Percentiles rank a stretch among this genome's conserved stretches.
These are phyloP conservation scores for Cremastobaeus sp. DNA, from an alignment of 2,888 invertebrate genomes.

Conservation along the genomic window DNA sequence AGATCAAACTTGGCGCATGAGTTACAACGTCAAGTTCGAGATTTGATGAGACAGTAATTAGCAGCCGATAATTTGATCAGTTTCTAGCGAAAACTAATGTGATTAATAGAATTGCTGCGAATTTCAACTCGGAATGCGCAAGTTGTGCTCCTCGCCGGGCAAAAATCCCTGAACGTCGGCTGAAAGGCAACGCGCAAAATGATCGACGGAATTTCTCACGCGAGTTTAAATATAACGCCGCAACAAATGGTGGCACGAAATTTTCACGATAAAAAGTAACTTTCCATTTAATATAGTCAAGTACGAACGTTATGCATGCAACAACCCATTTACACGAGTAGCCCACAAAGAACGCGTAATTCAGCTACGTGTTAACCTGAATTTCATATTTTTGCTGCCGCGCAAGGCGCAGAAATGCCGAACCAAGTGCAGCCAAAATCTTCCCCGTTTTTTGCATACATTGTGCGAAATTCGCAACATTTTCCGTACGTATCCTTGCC, in stretches of 20 bases:
- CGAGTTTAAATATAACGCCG: constrained; percentile 8
- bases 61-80: too few species aligned
- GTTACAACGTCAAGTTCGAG: too few species aligned
- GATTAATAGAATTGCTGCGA: too few species aligned
- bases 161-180: too few species aligned
- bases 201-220: constrained; percentile 5
- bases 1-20: too few species aligned
- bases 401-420: constrained; percentile 1
- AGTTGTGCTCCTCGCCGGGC: too few species aligned
- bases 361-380: constrained; percentile 51
- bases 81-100: too few species aligned
- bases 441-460: too few species aligned
- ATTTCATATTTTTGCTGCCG: constrained; percentile 35
- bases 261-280: constrained; percentile 41
- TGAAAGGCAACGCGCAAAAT: too few species aligned
- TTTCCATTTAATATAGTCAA: constrained; percentile 45
- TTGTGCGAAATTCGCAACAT: too few species aligned
- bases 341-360: constrained; percentile 50
- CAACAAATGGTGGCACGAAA: constrained; percentile 7
- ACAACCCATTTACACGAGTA: constrained; percentile 44
- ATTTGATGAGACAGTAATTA: too few species aligned
- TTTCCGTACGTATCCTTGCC: constrained; percentile 1
- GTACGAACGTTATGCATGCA: constrained; percentile 53
- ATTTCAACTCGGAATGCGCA: too few species aligned
- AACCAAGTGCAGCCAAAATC: background rate